These are phyloP conservation scores for Gonatopus flavifemur DNA, from an alignment of 1,140 invertebrate species.

Conservation along the genomic window DNA sequence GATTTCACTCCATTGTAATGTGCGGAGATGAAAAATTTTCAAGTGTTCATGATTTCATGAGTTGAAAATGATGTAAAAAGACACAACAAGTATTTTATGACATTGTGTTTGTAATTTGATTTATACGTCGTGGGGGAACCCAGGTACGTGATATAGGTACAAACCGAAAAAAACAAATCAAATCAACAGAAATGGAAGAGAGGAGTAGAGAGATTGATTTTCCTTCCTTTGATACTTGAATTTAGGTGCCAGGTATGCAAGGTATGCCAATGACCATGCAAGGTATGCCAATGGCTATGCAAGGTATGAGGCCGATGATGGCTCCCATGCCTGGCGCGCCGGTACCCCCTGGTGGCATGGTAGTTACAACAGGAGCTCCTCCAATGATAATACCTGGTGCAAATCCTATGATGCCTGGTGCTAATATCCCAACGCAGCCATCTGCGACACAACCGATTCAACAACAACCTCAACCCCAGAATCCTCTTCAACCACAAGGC, in stretches of 20 bases:
- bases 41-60: too few relatives aligned
- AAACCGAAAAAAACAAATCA: too few relatives aligned
- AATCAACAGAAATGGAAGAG: too few relatives aligned
- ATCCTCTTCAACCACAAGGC: conserved; percentile 41
- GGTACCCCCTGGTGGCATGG: conserved; percentile 37
- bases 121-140: too few relatives aligned
- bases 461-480: conserved; percentile 36
- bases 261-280: conserved; percentile 49
- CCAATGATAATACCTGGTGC: conserved; percentile 43
- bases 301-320: conserved; percentile 54
- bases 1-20: too few relatives aligned
- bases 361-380: conserved; percentile 42
- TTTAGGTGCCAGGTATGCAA: conserved; percentile 57
- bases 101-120: too few relatives aligned
- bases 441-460: conserved; percentile 23
- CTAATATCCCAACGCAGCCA: conserved; percentile 40
- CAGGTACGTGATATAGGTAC: too few relatives aligned
- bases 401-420: conserved; percentile 45
- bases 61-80: too few relatives aligned
- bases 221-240: conserved; percentile 24
- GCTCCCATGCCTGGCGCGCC: conserved; percentile 40
- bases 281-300: too few relatives aligned
- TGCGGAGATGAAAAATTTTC: too few relatives aligned
- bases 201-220: too few relatives aligned
- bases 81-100: too few relatives aligned